Conservation (phyloP, 2,888 invertebrate genomes). For the Microctonus hyperodae region DNA sequence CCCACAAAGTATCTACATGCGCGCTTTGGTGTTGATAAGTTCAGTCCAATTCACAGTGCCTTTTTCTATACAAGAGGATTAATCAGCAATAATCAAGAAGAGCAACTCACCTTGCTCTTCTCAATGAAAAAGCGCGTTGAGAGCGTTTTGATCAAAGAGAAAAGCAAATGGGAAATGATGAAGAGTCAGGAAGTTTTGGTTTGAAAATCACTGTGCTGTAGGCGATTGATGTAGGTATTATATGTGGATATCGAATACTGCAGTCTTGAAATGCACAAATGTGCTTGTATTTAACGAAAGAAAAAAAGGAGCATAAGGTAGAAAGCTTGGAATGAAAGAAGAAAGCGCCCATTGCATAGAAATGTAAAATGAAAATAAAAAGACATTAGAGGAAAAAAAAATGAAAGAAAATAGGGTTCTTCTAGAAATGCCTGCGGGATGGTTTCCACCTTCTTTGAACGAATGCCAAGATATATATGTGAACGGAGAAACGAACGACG, state of each 20-base stretch:
- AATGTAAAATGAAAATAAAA: background rate
- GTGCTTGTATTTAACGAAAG: background rate
- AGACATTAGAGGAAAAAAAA: conserved; percentile 15
- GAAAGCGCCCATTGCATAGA: background rate
- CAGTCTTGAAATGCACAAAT: conserved; percentile 15
- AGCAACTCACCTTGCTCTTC: background rate
- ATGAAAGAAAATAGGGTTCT: conserved; percentile 11
- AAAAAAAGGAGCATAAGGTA: background rate
- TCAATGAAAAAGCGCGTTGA: conserved; percentile 11
- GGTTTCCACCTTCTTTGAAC: background rate
- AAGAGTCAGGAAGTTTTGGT: conserved; percentile 25
- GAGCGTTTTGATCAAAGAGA: conserved; percentile 42
- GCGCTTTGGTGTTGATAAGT: conserved; percentile 10
- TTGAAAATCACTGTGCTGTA: conserved; percentile 6
- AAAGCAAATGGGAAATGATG: conserved; percentile 39
- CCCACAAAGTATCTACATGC: background rate
- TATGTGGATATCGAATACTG: conserved; percentile 37
- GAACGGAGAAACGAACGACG: conserved; percentile 1
- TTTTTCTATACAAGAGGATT: conserved; percentile 12
- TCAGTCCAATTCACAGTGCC: background rate
- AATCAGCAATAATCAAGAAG: conserved; percentile 13
- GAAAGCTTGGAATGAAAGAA: conserved; percentile 10
- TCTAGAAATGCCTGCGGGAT: conserved; percentile 4
- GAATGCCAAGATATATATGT: background rate
- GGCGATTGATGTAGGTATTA: conserved; percentile 34